Percentiles rank a stretch among this genome's conserved stretches.
phyloP scores from a whole-genome alignment of 2,888 invertebrate genomes.

The Rhamnusium bicolor region DNA sequence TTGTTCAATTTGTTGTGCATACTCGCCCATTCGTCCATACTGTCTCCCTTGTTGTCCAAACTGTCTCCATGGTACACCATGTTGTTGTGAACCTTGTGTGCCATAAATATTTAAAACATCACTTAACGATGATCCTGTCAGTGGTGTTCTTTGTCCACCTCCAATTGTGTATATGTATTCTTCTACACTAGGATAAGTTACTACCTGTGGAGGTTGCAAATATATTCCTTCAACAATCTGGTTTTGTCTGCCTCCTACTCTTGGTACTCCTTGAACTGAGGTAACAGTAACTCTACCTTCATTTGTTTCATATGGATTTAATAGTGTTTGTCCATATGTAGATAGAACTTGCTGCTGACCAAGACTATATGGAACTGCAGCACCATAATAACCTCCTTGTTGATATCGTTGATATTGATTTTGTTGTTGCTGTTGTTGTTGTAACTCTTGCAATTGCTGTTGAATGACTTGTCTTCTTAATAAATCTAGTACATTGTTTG shows the following conservation, averaged over 20 bases:
- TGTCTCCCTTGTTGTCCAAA: not conserved
- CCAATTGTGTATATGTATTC: not conserved
- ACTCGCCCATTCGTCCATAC: not conserved
- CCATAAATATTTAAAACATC: not conserved
- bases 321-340: not conserved
- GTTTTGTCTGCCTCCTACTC: constrained; percentile 4
- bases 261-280: not conserved
- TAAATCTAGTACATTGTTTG: not conserved
- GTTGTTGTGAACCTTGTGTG: not conserved
- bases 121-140: not conserved
- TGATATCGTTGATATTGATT: not conserved
- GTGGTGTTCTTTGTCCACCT: not conserved
- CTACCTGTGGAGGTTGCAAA: not conserved
- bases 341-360: not conserved
- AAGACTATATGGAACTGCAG: not conserved
- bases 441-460: constrained; percentile 21
- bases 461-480: constrained; percentile 10
- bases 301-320: not conserved
- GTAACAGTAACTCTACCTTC: not conserved
- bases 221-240: constrained; percentile 17
- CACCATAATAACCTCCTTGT: not conserved
- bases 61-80: not conserved
- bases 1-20: not conserved
- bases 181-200: not conserved
- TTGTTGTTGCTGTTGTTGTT: constrained; percentile 17